A percentile compares a stretch with the other conserved stretches of the same genome.
phyloP scores from a whole-genome alignment of 2,797 vertebrate species.

The Erpetoichthys calabaricus region DNA sequence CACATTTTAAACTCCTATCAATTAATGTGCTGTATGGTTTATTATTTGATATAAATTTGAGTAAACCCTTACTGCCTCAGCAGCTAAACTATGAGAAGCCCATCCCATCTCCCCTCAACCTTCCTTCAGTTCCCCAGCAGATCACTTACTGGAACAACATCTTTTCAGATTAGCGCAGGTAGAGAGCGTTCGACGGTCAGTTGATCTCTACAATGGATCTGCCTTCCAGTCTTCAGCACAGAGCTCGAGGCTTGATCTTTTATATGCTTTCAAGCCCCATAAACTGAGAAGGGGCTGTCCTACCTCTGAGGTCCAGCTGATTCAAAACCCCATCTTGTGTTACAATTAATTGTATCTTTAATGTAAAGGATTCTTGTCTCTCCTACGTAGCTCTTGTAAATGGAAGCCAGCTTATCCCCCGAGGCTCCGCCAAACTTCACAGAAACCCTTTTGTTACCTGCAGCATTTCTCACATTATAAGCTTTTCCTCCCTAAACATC shows the following conservation, averaged over 20 bases:
- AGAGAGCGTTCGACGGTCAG: slow-evolving; percentile 12
- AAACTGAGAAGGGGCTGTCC: slow-evolving; percentile 21
- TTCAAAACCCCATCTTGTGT: slow-evolving; percentile 28
- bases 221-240: slow-evolving; percentile 20
- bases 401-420: slow-evolving; percentile 13
- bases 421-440: slow-evolving; percentile 18
- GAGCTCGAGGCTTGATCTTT: slow-evolving; percentile 24
- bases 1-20: too few relatives aligned
- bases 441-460: slow-evolving; percentile 25
- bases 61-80: neutral
- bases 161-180: slow-evolving; percentile 18
- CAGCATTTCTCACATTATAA: slow-evolving; percentile 17
- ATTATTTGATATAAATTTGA: too few relatives aligned
- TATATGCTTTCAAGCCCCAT: slow-evolving; percentile 47
- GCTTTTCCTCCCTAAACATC: slow-evolving; percentile 1
- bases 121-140: neutral
- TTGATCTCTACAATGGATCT: slow-evolving; percentile 27
- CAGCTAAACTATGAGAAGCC: neutral
- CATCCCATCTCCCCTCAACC: too few relatives aligned
- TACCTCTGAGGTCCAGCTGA: slow-evolving; percentile 22
- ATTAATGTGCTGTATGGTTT: too few relatives aligned
- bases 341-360: slow-evolving; percentile 31
- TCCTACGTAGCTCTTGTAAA: slow-evolving; percentile 18
- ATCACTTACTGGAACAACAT: slow-evolving; percentile 31
- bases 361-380: slow-evolving; percentile 32